These are phyloP conservation scores for Craterocephalus amniculus DNA, from an alignment of 2,797 vertebrate genomes.

Conservation along the genomic window DNA sequence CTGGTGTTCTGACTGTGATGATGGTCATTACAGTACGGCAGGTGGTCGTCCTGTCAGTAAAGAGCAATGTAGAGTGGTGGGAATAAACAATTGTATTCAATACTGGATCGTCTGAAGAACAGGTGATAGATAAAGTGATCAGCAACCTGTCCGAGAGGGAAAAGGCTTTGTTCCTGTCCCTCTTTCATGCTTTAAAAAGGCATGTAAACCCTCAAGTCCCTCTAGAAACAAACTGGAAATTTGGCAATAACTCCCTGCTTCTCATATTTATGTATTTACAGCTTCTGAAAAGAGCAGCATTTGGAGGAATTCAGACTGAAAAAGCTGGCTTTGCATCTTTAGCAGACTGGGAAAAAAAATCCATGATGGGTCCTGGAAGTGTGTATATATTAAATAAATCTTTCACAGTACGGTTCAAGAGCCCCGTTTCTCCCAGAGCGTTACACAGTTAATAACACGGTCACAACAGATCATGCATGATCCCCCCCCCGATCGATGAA, in stretches of 20 bases:
- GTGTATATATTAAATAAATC: neutral
- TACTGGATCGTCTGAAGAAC: neutral
- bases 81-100: slow-evolving; percentile 20
- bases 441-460: slow-evolving; percentile 16
- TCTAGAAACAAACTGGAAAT: slow-evolving; percentile 29
- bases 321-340: slow-evolving; percentile 38
- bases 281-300: neutral
- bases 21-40: slow-evolving; percentile 30
- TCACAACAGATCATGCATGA: slow-evolving; percentile 61
- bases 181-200: slow-evolving; percentile 26
- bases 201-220: slow-evolving; percentile 21
- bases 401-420: slow-evolving; percentile 42
- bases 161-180: neutral
- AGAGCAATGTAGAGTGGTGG: slow-evolving; percentile 6
- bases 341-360: neutral
- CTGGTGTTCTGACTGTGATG: slow-evolving; percentile 25
- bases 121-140: neutral
- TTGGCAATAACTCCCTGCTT: slow-evolving; percentile 36
- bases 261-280: slow-evolving; percentile 46
- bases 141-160: slow-evolving; percentile 20
- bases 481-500: neutral
- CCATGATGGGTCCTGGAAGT: neutral
- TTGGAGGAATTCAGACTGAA: too few species aligned
- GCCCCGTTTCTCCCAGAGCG: neutral
- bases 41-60: slow-evolving; percentile 39